phyloP scores from a whole-genome alignment of 2,888 invertebrate genomes.

The Apodemia zela region DNA sequence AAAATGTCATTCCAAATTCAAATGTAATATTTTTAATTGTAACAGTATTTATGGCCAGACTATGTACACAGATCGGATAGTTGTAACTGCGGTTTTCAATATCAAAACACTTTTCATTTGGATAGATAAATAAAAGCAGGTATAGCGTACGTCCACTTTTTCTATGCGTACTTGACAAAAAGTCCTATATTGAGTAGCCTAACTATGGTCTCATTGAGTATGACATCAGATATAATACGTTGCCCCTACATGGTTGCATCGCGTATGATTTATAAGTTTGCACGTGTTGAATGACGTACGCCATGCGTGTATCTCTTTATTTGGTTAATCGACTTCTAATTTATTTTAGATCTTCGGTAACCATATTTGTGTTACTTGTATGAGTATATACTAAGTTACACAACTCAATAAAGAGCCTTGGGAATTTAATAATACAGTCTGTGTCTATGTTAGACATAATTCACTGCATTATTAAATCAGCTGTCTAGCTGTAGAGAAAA shows the following conservation, averaged over 20 bases:
- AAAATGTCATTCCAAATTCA: no score
- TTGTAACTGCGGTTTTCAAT: no score
- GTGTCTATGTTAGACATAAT: no score
- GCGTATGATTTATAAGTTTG: slow-evolving; percentile 52
- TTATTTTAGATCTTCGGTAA: slow-evolving; percentile 10
- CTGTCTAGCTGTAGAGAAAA: no score
- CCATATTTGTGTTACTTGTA: background rate
- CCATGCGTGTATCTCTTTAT: slow-evolving; percentile 1
- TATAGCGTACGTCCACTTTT: no score
- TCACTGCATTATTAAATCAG: no score
- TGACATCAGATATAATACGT: slow-evolving; percentile 70
- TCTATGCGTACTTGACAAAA: background rate
- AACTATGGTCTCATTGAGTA: slow-evolving; percentile 38
- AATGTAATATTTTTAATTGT: no score
- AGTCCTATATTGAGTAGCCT: background rate
- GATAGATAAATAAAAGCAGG: no score
- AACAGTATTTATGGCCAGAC: no score
- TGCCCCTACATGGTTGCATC: slow-evolving; percentile 69
- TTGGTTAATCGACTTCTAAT: slow-evolving; percentile 5
- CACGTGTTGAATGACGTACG: slow-evolving; percentile 20
- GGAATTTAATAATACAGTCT: background rate
- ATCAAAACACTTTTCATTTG: no score
- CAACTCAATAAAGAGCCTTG: background rate
- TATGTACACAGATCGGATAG: no score
- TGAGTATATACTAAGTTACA: background rate